Evolutionary conservation across 1,140 invertebrate species (phyloP).

Genomic region (Oryctes rhinoceros): DNA sequence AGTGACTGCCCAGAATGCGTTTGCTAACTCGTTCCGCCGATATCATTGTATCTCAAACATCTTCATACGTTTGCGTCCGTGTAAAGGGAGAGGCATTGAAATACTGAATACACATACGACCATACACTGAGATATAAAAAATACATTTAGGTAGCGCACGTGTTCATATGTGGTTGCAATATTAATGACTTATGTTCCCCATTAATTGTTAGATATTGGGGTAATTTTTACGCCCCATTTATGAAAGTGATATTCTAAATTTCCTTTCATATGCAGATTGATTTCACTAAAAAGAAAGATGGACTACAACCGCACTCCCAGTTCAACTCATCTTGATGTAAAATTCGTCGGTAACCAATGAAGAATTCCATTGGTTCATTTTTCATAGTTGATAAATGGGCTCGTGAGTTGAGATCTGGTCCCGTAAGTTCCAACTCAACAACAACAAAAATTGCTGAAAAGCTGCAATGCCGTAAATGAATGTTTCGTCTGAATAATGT

Average conservation of each 20-base stretch:
- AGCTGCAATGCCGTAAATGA: no score
- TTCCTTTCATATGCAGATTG: constrained; percentile 21
- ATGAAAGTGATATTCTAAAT: neutral
- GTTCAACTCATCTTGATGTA: no score
- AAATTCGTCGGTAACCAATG: no score
- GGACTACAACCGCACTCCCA: no score
- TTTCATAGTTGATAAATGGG: no score
- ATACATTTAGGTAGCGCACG: constrained; percentile 5
- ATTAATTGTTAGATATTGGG: constrained; percentile 22
- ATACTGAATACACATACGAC: neutral
- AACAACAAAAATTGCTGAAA: no score
- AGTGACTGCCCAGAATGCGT: constrained; percentile 9
- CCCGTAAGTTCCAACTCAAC: no score
- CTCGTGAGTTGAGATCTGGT: no score
- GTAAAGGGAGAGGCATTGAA: neutral
- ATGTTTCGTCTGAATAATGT: no score
- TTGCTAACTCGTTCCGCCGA: constrained; percentile 14
- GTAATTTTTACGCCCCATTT: constrained; percentile 21
- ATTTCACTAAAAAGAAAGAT: neutral
- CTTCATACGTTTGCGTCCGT: neutral
- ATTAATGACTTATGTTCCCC: constrained; percentile 2
- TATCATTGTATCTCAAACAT: constrained; percentile 30
- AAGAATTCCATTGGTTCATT: no score
- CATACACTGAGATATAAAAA: neutral
- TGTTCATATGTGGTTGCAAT: constrained; percentile 33